These are phyloP conservation scores for Eupithecia abbreviata DNA, from an alignment of 2,888 invertebrate species.

Conservation along the genomic window DNA sequence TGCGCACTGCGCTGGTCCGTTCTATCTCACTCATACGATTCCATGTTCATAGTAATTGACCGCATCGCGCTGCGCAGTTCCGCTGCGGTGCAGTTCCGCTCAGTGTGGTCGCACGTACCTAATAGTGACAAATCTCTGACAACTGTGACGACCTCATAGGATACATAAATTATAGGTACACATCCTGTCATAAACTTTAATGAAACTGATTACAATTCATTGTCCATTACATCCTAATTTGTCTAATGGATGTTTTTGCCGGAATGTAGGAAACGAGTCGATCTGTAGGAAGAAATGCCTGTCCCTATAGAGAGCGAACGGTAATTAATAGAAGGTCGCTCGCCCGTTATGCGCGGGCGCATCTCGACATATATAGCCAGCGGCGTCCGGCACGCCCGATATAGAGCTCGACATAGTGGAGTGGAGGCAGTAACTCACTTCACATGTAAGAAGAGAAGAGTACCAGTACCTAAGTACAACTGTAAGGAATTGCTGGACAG, in stretches of 20 bases:
- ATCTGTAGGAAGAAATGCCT: slow-evolving; percentile 52
- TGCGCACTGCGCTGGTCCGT: too few species aligned
- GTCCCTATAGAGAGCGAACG: slow-evolving; percentile 70
- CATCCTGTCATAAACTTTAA: not conserved
- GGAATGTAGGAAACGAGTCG: slow-evolving; percentile 45
- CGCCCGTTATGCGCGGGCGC: slow-evolving; percentile 72
- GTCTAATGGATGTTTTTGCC: slow-evolving; percentile 33
- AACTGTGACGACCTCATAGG: not conserved
- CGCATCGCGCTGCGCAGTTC: too few species aligned
- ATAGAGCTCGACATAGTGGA: slow-evolving; percentile 53
- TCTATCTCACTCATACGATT: too few species aligned
- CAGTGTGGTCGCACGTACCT: not conserved
- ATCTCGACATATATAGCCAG: slow-evolving; percentile 70
- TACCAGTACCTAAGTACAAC: not conserved
- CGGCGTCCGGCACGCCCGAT: slow-evolving; percentile 68
- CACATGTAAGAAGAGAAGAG: not conserved
- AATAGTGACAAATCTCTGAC: not conserved
- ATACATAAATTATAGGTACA: not conserved
- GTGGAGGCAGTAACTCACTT: slow-evolving; percentile 10
- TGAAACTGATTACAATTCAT: not conserved
- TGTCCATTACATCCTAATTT: slow-evolving; percentile 21
- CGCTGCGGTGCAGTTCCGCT: too few species aligned
- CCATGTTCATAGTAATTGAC: too few species aligned
- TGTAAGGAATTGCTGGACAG: not conserved
- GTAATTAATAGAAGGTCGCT: slow-evolving; percentile 80